Conservation (phyloP, 2,797 vertebrate species). For the Trichosurus vulpecula region DNA sequence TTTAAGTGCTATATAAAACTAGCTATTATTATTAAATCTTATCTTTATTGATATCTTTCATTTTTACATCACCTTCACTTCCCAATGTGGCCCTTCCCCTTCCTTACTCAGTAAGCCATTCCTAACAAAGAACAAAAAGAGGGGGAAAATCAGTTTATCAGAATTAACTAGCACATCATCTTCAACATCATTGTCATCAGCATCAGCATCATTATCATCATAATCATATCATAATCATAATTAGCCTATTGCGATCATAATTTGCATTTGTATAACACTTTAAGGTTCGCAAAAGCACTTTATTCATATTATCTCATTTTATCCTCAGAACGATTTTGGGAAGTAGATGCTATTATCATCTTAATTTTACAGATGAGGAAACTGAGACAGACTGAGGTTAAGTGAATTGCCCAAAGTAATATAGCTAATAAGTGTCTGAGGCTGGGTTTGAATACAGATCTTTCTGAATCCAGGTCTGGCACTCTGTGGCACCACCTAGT, state of each 20-base stretch:
- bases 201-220: neutral
- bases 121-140: neutral
- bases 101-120: neutral
- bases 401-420: neutral
- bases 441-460: neutral
- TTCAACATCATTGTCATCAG: neutral
- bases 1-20: neutral
- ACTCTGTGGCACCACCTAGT: neutral
- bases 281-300: neutral
- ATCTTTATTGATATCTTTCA: neutral
- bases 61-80: neutral
- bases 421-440: neutral
- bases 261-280: neutral
- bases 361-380: neutral
- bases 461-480: neutral
- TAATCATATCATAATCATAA: neutral
- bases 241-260: neutral
- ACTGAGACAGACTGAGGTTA: neutral
- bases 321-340: neutral
- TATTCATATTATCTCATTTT: neutral
- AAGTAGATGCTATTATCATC: neutral
- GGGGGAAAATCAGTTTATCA: neutral
- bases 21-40: neutral
- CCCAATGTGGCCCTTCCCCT: neutral
- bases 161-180: neutral